phyloP scores from a whole-genome alignment of 2,797 vertebrate genomes.

The Centroberyx gerrardi region DNA sequence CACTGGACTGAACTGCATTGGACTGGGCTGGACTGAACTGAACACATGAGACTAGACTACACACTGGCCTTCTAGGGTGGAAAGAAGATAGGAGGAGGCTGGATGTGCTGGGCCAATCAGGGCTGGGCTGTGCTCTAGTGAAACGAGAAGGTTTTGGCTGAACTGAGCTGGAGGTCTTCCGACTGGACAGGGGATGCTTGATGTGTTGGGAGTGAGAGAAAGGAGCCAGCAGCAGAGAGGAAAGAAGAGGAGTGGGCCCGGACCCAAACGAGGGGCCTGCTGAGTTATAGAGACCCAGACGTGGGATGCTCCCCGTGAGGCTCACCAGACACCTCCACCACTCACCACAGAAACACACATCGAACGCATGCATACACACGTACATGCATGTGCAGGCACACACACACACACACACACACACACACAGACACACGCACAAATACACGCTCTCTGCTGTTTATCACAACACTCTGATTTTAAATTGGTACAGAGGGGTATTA shows the following conservation, averaged over 20 bases:
- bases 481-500: neutral
- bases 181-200: conserved; percentile 20
- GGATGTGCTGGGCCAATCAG: neutral
- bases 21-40: neutral
- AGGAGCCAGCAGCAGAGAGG: neutral
- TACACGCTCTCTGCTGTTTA: conserved; percentile 8
- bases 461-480: conserved; percentile 18
- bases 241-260: conserved; percentile 21
- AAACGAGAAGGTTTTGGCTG: neutral
- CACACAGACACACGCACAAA: neutral
- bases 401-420: neutral
- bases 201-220: conserved; percentile 22
- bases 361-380: conserved; percentile 11
- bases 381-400: neutral
- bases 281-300: conserved; percentile 41
- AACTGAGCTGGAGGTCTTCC: conserved; percentile 10
- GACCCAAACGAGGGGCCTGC: conserved; percentile 28
- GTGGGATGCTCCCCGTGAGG: conserved; percentile 42
- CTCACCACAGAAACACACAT: conserved; percentile 19
- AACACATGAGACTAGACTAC: neutral
- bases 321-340: conserved; percentile 26
- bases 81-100: neutral
- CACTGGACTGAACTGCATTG: neutral
- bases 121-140: conserved; percentile 12
- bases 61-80: neutral